These are phyloP conservation scores for Cuniculus paca DNA, from an alignment of 2,797 vertebrate species.

Conservation along the genomic window DNA sequence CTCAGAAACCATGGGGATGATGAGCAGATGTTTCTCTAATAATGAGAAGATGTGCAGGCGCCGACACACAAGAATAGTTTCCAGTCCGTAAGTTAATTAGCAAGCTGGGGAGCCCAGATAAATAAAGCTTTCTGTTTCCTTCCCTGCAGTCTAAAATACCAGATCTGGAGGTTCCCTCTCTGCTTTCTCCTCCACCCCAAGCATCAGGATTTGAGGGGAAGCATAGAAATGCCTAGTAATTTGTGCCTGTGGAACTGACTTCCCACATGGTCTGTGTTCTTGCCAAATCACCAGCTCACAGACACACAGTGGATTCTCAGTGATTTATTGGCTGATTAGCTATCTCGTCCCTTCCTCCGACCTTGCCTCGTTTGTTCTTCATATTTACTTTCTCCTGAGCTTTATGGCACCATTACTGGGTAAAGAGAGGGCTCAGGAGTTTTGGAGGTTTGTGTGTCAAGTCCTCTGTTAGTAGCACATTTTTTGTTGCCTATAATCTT, in stretches of 20 bases:
- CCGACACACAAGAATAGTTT: conserved; percentile 64
- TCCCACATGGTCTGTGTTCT: background rate
- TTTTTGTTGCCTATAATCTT: background rate
- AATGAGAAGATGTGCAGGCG: conserved; percentile 68
- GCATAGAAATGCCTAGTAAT: conserved; percentile 30
- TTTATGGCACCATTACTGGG: background rate
- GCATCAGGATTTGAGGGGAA: conserved; percentile 40
- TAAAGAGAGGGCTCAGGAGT: background rate
- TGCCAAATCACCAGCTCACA: background rate
- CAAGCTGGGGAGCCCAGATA: conserved; percentile 76
- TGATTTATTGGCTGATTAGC: background rate
- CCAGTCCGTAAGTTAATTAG: conserved; percentile 76
- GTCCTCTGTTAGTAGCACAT: background rate
- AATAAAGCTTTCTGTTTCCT: conserved; percentile 75
- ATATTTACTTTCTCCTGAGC: background rate
- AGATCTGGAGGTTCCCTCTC: conserved; percentile 58
- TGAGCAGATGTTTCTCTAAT: conserved; percentile 78
- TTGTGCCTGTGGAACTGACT: conserved; percentile 18
- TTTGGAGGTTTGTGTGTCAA: background rate
- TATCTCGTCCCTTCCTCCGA: background rate
- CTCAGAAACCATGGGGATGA: conserved; percentile 71
- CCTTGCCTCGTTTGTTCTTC: background rate
- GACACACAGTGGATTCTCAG: background rate
- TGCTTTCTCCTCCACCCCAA: background rate
- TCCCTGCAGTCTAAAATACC: conserved; percentile 66